Percentiles rank a stretch among this genome's conserved stretches.
phyloP scores from a whole-genome alignment of 2,113 vertebrate species.

The Donacobius atricapilla region DNA sequence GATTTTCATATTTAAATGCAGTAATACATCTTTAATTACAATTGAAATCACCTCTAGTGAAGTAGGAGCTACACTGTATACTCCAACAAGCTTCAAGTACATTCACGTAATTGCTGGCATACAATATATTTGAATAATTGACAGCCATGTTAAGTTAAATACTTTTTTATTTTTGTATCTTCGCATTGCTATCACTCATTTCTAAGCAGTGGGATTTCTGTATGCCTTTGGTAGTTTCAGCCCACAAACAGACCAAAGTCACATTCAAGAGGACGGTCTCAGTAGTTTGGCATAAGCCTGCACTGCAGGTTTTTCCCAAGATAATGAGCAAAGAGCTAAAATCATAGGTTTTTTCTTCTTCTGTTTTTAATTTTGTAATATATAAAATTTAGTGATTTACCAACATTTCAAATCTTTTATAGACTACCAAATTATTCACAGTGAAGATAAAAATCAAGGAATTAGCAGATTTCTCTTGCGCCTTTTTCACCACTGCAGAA shows the following conservation, averaged over 20 bases:
- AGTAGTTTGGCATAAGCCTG: background rate
- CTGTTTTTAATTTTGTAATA: background rate
- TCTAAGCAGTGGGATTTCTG: background rate
- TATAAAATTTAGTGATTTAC: background rate
- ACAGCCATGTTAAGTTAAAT: background rate
- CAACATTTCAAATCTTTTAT: background rate
- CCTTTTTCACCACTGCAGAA: background rate
- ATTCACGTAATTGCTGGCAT: background rate
- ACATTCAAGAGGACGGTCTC: background rate
- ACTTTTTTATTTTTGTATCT: background rate
- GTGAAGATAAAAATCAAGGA: background rate
- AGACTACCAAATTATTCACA: background rate
- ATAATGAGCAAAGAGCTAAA: background rate
- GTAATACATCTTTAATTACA: background rate
- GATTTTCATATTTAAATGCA: background rate
- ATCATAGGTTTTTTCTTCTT: accelerated
- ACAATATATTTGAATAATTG: background rate
- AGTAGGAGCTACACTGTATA: background rate
- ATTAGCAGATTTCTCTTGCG: background rate
- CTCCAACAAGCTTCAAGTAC: background rate
- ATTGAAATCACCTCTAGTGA: background rate
- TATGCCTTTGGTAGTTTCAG: background rate
- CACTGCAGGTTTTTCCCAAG: background rate
- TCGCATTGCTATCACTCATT: background rate
- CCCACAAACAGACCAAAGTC: background rate